Evolutionary conservation across 2,888 invertebrate species (phyloP).

Genomic region (Phytoseiulus persimilis): DNA sequence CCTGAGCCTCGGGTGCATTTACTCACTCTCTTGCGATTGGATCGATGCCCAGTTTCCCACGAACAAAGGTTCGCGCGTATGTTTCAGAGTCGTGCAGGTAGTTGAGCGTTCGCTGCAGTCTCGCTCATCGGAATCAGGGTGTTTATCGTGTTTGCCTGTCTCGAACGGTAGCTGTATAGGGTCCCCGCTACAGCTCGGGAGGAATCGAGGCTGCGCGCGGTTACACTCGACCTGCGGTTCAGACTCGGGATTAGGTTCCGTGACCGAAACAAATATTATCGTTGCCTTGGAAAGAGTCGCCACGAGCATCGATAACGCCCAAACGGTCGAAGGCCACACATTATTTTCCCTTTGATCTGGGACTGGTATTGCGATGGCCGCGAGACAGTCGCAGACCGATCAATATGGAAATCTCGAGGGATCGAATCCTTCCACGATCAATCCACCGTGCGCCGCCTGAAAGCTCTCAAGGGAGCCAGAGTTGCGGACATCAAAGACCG

Average conservation of each 20-base stretch:
- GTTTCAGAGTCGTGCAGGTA: neutral
- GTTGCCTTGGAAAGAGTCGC: no score
- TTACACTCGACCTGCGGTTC: constrained; percentile 13
- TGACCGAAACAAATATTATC: no score
- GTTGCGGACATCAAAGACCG: no score
- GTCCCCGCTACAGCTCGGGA: neutral
- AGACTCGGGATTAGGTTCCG: neutral
- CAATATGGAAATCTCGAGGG: no score
- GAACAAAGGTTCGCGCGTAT: neutral
- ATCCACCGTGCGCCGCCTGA: no score
- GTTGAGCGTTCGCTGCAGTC: neutral
- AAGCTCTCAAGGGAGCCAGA: no score
- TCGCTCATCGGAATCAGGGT: neutral
- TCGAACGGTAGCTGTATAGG: neutral
- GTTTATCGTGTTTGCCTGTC: neutral
- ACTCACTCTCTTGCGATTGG: neutral
- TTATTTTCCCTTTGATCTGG: no score
- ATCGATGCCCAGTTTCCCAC: neutral
- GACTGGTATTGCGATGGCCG: no score
- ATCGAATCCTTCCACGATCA: no score
- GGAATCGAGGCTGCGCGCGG: constrained; percentile 25
- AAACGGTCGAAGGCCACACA: no score
- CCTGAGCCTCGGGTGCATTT: neutral
- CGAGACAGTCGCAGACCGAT: no score
- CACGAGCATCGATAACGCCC: no score